Conservation (phyloP, 2,888 invertebrate species). For the Sesamia inferens region DNA sequence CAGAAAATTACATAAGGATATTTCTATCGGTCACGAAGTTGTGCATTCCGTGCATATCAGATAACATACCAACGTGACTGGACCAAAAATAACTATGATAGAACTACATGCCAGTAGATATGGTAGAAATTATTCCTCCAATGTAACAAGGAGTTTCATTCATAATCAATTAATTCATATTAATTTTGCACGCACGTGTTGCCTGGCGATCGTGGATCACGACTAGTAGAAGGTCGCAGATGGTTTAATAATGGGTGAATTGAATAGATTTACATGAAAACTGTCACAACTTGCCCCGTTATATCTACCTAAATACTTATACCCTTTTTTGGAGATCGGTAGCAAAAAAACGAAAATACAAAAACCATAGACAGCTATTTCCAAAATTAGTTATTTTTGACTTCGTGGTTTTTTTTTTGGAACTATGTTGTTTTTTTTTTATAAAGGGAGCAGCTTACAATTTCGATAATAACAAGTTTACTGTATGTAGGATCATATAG, state of each 20-base stretch:
- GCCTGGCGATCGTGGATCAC: constrained; percentile 65
- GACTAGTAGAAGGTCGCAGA: constrained; percentile 64
- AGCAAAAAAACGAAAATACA: no score
- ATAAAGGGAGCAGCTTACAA: no score
- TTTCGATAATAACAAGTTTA: no score
- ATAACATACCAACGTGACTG: constrained; percentile 61
- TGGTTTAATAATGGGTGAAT: constrained; percentile 48
- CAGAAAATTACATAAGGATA: constrained; percentile 28
- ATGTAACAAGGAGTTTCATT: constrained; percentile 69
- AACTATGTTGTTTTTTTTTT: no score
- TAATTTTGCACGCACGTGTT: constrained; percentile 70
- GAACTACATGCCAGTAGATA: constrained; percentile 47
- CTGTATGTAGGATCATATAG: no score
- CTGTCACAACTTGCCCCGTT: background rate
- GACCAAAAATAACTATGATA: constrained; percentile 58
- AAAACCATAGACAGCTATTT: no score
- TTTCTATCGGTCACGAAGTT: constrained; percentile 54
- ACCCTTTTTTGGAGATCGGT: no score
- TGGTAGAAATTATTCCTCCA: constrained; percentile 62
- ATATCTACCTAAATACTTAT: no score
- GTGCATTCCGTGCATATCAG: constrained; percentile 53
- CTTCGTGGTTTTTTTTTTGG: no score
- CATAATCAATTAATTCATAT: constrained; percentile 68
- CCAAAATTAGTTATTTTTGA: no score
- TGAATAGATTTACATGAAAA: constrained; percentile 51